Percentiles rank a stretch among this genome's conserved stretches.
Evolutionary conservation across 1,140 invertebrate genomes (phyloP).

Genomic region (Paraescarpia echinospica): DNA sequence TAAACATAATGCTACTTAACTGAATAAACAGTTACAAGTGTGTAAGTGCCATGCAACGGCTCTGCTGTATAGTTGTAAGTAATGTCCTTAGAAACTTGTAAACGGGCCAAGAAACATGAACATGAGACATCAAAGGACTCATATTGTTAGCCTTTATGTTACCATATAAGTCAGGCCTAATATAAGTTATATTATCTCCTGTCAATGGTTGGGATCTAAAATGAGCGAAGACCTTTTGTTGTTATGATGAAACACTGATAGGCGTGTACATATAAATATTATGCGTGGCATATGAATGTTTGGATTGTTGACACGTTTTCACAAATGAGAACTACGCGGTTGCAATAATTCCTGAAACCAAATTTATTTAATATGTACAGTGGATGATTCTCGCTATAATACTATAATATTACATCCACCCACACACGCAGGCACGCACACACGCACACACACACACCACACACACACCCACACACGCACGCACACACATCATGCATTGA

Average conservation of each 20-base stretch:
- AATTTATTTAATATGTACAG: no score
- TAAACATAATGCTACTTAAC: not conserved
- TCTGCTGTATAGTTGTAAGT: not conserved
- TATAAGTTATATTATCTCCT: not conserved
- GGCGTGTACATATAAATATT: not conserved
- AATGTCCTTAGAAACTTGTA: not conserved
- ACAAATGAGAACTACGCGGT: not conserved
- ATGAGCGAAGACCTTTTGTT: not conserved
- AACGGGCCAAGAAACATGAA: not conserved
- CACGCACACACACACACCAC: no score
- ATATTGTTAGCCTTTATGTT: not conserved
- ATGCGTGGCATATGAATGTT: not conserved
- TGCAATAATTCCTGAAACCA: not conserved
- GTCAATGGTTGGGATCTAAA: not conserved
- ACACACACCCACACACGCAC: no score
- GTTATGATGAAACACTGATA: not conserved
- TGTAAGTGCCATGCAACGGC: not conserved
- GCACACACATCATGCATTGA: no score
- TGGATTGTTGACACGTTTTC: not conserved
- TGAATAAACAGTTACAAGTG: not conserved
- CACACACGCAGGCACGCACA: no score
- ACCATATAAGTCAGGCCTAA: no score
- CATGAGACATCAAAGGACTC: not conserved
- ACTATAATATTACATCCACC: no score
- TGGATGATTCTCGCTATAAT: no score